phyloP scores from a whole-genome alignment of 2,113 vertebrate genomes.

The Pardalotus punctatus region DNA sequence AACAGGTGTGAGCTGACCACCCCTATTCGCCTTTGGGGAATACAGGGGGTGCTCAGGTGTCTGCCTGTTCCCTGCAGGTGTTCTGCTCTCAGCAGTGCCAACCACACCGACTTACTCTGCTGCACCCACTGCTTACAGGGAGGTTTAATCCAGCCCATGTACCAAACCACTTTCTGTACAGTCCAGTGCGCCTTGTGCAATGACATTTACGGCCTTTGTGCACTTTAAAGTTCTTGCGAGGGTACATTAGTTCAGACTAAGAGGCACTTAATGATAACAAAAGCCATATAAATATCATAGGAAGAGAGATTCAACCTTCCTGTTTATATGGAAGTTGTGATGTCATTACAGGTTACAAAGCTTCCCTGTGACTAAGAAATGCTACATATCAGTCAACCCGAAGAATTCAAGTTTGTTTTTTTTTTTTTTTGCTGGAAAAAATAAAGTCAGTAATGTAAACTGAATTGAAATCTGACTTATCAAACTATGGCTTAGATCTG shows the following conservation, averaged over 20 bases:
- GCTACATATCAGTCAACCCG: background rate
- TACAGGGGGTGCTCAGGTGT: background rate
- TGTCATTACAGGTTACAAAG: background rate
- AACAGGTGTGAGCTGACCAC: background rate
- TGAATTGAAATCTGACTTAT: background rate
- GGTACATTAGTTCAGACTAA: background rate
- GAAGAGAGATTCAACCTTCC: background rate
- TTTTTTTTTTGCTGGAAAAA: background rate
- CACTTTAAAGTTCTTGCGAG: background rate
- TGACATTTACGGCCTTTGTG: fast-evolving
- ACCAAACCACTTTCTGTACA: background rate
- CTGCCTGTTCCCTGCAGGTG: background rate
- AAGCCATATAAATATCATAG: background rate
- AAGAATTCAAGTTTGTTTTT: background rate
- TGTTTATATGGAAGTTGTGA: background rate
- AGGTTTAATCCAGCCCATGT: background rate
- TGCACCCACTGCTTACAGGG: background rate
- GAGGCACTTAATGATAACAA: background rate
- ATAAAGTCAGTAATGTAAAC: background rate
- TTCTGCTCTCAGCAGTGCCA: background rate
- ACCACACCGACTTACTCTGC: fast-evolving
- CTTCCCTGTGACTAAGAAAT: background rate
- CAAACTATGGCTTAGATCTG: background rate
- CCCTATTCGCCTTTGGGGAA: fast-evolving
- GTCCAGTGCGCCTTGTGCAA: fast-evolving